These are phyloP conservation scores for Sebastes taczanowskii DNA, from an alignment of 2,797 vertebrate species.

Conservation along the genomic window DNA sequence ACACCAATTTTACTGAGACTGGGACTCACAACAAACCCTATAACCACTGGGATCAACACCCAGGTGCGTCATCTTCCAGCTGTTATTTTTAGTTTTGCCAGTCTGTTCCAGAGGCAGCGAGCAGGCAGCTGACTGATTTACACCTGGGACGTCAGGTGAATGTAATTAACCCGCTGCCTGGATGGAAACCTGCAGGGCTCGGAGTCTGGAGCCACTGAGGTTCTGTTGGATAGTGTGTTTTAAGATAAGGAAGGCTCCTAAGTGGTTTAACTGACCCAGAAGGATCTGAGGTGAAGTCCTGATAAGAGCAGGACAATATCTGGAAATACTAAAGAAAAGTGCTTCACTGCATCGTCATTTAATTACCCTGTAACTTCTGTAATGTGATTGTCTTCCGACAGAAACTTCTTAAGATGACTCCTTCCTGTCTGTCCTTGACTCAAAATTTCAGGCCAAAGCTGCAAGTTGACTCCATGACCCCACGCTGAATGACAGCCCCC, in stretches of 20 bases:
- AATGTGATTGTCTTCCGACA: background rate
- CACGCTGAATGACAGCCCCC: background rate
- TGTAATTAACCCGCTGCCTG: slow-evolving; percentile 71
- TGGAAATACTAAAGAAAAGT: background rate
- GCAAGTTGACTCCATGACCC: background rate
- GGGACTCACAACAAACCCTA: background rate
- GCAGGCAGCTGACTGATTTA: background rate
- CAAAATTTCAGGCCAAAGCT: background rate
- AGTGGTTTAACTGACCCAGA: slow-evolving; percentile 41
- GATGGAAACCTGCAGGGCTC: slow-evolving; percentile 39
- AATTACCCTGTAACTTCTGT: background rate
- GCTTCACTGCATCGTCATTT: background rate
- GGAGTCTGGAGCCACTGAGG: slow-evolving; percentile 7
- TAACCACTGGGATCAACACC: background rate
- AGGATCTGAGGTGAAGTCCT: background rate
- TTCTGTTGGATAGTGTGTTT: background rate
- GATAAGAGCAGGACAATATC: slow-evolving; percentile 37
- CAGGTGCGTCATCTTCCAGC: background rate
- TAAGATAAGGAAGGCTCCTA: slow-evolving; percentile 41
- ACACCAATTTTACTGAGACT: background rate
- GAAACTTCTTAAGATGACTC: background rate
- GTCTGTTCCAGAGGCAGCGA: background rate
- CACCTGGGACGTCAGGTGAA: slow-evolving; percentile 57
- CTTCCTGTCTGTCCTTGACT: background rate
- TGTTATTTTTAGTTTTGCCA: background rate